A percentile compares a stretch with the other conserved stretches of the same genome.
Evolutionary conservation across 2,113 vertebrate genomes (phyloP).

Genomic region (Labrus mixtus): DNA sequence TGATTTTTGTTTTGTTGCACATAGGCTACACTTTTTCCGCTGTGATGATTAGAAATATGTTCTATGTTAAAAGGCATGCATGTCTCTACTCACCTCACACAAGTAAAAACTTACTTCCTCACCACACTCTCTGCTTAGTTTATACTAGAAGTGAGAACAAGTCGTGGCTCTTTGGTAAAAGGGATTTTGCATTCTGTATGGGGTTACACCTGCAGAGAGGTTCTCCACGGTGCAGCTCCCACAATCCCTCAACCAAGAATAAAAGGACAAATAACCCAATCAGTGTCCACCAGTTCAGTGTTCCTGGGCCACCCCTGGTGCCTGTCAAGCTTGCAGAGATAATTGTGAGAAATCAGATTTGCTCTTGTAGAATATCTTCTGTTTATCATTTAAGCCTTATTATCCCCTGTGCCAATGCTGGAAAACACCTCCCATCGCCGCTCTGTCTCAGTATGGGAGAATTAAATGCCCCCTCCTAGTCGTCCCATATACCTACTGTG

Average conservation of each 20-base stretch:
- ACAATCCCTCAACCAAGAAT: slow-evolving; percentile 91
- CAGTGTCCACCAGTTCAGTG: slow-evolving; percentile 87
- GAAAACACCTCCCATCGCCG: slow-evolving; percentile 32
- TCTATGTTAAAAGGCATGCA: not conserved
- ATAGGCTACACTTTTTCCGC: no score
- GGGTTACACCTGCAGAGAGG: slow-evolving; percentile 87
- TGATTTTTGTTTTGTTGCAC: no score
- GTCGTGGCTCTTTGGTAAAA: slow-evolving; percentile 5
- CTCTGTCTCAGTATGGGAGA: slow-evolving; percentile 56
- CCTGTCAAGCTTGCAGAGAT: slow-evolving; percentile 95
- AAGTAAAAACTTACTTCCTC: not conserved
- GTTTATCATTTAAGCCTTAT: slow-evolving; percentile 88
- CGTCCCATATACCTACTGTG: slow-evolving; percentile 74
- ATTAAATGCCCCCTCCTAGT: slow-evolving; percentile 68
- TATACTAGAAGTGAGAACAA: not conserved
- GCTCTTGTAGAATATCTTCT: slow-evolving; percentile 82
- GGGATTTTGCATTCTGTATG: slow-evolving; percentile 1
- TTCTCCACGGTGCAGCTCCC: slow-evolving; percentile 86
- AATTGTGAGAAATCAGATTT: slow-evolving; percentile 99
- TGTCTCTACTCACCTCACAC: not conserved
- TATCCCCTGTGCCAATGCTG: slow-evolving; percentile 27
- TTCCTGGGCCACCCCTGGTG: slow-evolving; percentile 85
- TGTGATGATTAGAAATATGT: not conserved
- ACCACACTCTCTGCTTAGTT: not conserved
- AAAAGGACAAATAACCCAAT: slow-evolving; percentile 97